These are phyloP conservation scores for Oryzias curvinotus DNA, from an alignment of 2,113 vertebrate species.

Conservation along the genomic window DNA sequence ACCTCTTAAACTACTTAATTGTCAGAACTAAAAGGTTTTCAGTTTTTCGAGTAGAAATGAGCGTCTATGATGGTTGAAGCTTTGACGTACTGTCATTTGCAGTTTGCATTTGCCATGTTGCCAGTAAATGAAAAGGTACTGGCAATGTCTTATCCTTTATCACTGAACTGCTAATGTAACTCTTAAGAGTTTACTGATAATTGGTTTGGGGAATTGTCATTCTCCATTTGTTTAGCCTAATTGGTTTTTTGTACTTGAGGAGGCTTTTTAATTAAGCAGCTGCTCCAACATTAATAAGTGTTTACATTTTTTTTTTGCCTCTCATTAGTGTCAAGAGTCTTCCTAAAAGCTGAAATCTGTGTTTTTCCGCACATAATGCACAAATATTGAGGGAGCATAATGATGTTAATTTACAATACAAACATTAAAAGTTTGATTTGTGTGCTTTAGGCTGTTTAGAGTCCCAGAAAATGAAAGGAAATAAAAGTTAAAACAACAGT, in stretches of 20 bases:
- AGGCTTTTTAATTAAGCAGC: slow-evolving; percentile 26
- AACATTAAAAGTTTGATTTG: background rate
- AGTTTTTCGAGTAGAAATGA: slow-evolving; percentile 9
- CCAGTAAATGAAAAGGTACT: background rate
- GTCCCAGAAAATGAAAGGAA: background rate
- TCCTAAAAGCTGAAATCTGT: background rate
- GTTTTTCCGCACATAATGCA: background rate
- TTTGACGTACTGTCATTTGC: slow-evolving; percentile 7
- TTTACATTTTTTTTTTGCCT: slow-evolving; percentile 13
- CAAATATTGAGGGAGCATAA: slow-evolving; percentile 1
- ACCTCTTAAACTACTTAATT: slow-evolving; percentile 9
- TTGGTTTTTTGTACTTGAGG: slow-evolving; percentile 7
- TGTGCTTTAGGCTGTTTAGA: no score
- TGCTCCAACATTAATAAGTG: slow-evolving; percentile 5
- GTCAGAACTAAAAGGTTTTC: background rate
- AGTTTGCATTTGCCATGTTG: background rate
- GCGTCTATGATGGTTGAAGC: background rate
- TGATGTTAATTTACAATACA: background rate
- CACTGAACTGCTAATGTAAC: background rate
- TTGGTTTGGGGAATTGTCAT: slow-evolving; percentile 14
- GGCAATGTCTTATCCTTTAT: slow-evolving; percentile 1
- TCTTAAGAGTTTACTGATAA: slow-evolving; percentile 6
- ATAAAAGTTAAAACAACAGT: no score
- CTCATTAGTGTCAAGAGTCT: slow-evolving; percentile 13
- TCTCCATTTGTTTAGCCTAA: slow-evolving; percentile 1